Evolutionary conservation across 1,140 invertebrate species (phyloP), one percentile per base, ranked within the genome.

Genomic region (Drosophila teissieri): DNA sequence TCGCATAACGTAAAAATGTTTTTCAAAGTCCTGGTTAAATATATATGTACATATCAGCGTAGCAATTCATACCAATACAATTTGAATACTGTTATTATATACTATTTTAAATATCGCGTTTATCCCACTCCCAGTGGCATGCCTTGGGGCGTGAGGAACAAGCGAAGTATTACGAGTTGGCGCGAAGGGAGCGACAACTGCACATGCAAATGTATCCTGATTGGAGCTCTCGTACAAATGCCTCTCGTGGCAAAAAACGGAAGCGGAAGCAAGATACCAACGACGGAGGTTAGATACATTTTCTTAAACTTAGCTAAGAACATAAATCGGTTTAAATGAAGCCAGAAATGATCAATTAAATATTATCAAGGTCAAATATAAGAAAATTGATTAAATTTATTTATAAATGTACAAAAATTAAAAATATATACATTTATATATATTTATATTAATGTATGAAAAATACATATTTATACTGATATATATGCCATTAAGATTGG

Each of bases 91-190:
- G 63, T 55, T 60, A 67, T 56, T 73, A 69, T 53, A 78, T 55
- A 81, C 60, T 75, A 64, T 69, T 46, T 64, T 78, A 73, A 60
- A 44, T 36, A 34, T 64, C 67, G 70, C 67, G 60, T 44, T 63
- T 64, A 62, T 76, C 48, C 52, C 68, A 78, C 60, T 45, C 61
- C 68, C 75, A 99, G 97, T 99, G 99, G 99, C 98, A 99, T 95
- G 97, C 97, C 93, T 95, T 99, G 95, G 97, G 97, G 93, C 96
- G 98, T 94, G 97, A 98, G 93, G 98, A 99, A 95, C 98, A 99
- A 95, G 97, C 97, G 93, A 99, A 99, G 94, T 99, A 99, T 96
- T 99, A 99, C 95, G 98, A 99, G 94, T 96, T 99, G 96, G 98
- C 98, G 89, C 95, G 97, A 93, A 96, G 98, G 94, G 98, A 99